Evolutionary conservation across 1,140 invertebrate genomes (phyloP), one percentile per base, ranked within the genome.

Genomic region (Drosophila bocki): DNA sequence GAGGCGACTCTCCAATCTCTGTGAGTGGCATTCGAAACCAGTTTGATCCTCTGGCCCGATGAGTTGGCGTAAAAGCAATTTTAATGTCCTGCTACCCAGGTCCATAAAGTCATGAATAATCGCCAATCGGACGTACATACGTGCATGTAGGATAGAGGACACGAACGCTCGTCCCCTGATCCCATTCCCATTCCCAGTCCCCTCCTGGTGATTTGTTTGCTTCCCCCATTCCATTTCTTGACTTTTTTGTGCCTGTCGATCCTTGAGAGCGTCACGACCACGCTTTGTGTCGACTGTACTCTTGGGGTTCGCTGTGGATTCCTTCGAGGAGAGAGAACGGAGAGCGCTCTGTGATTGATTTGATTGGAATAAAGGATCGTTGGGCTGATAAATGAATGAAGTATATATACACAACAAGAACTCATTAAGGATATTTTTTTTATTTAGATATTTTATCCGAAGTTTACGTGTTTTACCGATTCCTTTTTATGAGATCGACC

Each of bases 1-100:
- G 53, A 56, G 57, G 19, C 41, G 63, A 47, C 41, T 65, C 54
- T 65, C 15, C 41, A 62, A 29, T 44, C 42, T 64, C 59, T 45
- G 42, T 90, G 85, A 90, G 75, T 79, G 74, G 85, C 85, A 88
- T 88, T 90, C 62, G 68, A 91, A 88, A 90, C 85, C 85, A 90
- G 85, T 88, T 88, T 88, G 81, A 88, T 88, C 85, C 85, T 88
- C 85, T 84, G 62, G 63, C 63, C 74, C 75, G 75, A 88, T 90
- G 85, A 88, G 85, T 88, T 90, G 85, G 85, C 85, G 85, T 88
- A 85, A 88, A 88, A 91, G 83, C 86, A 90, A 86, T 88, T 88
- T 88, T 88, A 88, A 88, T 88, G 85, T 88, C 85, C 85, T 88
- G 80, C 81, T 88, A 84, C 86, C 78, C 80, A 75, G 3, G 61